These are phyloP conservation scores for Vidua macroura DNA, from an alignment of 2,113 vertebrate genomes.

Conservation along the genomic window DNA sequence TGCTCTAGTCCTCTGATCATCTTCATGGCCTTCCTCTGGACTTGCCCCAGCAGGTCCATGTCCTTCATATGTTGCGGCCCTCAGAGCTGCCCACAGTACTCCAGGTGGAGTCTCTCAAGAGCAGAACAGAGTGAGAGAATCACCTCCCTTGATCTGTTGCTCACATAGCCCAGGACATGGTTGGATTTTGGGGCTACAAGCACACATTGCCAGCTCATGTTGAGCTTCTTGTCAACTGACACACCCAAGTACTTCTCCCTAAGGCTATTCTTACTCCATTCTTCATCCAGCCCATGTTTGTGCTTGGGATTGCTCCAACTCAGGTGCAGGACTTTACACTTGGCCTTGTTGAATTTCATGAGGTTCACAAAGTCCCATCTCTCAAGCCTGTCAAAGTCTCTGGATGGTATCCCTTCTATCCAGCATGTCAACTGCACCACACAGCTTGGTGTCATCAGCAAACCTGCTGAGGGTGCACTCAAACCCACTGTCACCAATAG, in stretches of 20 bases:
- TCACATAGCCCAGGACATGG: background rate
- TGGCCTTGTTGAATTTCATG: background rate
- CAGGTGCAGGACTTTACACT: background rate
- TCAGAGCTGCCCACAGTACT: background rate
- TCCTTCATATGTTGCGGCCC: background rate
- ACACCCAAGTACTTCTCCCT: background rate
- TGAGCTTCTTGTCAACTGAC: background rate
- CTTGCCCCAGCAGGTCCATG: background rate
- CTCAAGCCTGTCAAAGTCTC: background rate
- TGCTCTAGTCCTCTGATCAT: background rate
- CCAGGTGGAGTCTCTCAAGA: background rate
- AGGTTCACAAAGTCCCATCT: background rate
- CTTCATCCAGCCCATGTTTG: background rate
- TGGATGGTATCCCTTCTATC: background rate
- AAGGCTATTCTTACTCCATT: background rate
- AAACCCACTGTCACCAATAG: background rate
- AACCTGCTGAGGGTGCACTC: background rate
- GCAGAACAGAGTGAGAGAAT: background rate
- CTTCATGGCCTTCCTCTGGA: background rate
- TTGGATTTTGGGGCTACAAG: background rate
- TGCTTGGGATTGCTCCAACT: background rate
- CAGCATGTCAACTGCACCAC: background rate
- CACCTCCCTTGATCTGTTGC: no score
- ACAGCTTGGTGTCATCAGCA: background rate
- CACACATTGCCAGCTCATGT: background rate